Evolutionary conservation across 1,140 invertebrate genomes (phyloP).

Genomic region (Pogonomyrmex barbatus): DNA sequence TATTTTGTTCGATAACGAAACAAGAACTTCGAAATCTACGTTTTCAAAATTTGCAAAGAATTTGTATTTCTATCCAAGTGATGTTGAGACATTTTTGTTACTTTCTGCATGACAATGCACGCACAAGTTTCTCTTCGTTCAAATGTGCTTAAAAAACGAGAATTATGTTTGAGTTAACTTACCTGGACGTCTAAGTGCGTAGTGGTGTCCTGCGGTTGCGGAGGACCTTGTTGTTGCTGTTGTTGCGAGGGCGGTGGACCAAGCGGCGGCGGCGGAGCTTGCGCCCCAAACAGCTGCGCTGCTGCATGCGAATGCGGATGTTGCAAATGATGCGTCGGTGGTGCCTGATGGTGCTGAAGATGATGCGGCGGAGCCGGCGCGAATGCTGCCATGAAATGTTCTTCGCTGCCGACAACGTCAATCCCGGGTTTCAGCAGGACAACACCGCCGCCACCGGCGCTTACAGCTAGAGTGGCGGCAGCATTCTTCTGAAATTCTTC

Average conservation of each 20-base stretch:
- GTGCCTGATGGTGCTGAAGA: conserved; percentile 85
- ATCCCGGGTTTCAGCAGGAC: conserved; percentile 86
- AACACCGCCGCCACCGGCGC: conserved; percentile 82
- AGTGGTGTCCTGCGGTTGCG: conserved; percentile 83
- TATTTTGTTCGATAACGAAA: neutral
- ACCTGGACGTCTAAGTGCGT: conserved; percentile 87
- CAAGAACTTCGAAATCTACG: neutral
- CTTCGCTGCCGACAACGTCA: conserved; percentile 87
- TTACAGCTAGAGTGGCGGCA: conserved; percentile 85
- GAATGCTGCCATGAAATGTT: conserved; percentile 87
- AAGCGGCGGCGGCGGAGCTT: conserved; percentile 85
- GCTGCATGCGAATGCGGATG: conserved; percentile 85
- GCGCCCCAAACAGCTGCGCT: conserved; percentile 84
- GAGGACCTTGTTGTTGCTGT: conserved; percentile 88
- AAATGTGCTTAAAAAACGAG: neutral
- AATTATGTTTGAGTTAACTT: conserved; percentile 66
- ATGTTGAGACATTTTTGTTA: conserved; percentile 5
- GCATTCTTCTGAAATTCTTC: conserved; percentile 91
- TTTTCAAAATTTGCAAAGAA: neutral
- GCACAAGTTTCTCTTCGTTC: conserved; percentile 7
- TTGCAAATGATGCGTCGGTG: conserved; percentile 85
- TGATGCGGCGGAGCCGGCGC: conserved; percentile 87
- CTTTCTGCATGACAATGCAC: neutral
- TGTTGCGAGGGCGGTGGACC: conserved; percentile 86
- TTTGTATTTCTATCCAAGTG: neutral